phyloP scores from a whole-genome alignment of 2,888 invertebrate species.

The Drosophila acutilabella region DNA sequence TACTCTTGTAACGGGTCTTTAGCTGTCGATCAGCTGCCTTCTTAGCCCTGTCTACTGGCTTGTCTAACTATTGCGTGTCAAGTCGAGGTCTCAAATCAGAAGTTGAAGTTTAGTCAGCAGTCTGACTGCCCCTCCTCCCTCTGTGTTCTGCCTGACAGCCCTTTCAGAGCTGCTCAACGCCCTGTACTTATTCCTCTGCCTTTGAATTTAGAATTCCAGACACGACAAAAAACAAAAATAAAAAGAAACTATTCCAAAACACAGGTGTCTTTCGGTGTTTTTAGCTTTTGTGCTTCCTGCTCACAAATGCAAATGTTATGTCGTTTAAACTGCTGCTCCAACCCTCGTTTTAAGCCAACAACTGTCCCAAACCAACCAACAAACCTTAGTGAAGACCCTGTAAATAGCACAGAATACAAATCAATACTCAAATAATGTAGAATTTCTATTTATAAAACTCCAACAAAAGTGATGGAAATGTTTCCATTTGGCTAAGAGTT shows the following conservation, averaged over 20 bases:
- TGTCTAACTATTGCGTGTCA: constrained; percentile 75
- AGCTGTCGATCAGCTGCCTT: neutral
- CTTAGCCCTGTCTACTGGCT: neutral
- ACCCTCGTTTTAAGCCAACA: neutral
- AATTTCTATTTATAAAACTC: constrained; percentile 4
- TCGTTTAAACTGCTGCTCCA: constrained; percentile 4
- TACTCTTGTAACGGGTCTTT: neutral
- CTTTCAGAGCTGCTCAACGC: constrained; percentile 30
- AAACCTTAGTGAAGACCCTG: constrained; percentile 2
- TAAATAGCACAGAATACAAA: constrained; percentile 10
- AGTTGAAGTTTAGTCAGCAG: constrained; percentile 56
- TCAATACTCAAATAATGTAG: constrained; percentile 7
- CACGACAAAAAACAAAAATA: constrained; percentile 48
- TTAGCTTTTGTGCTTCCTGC: constrained; percentile 1
- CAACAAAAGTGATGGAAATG: neutral
- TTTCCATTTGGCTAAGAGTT: neutral
- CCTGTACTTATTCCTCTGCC: constrained; percentile 16
- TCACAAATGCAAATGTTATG: constrained; percentile 42
- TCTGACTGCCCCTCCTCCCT: constrained; percentile 22
- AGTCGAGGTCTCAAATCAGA: constrained; percentile 48
- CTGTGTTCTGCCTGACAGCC: constrained; percentile 52
- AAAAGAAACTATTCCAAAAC: constrained; percentile 38
- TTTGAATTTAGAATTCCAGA: constrained; percentile 70
- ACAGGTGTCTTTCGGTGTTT: constrained; percentile 63
- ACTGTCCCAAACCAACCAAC: constrained; percentile 14